Base-by-base conservation (phyloP, 1,140 invertebrate genomes). In the Bombus pyrosoma region DNA sequence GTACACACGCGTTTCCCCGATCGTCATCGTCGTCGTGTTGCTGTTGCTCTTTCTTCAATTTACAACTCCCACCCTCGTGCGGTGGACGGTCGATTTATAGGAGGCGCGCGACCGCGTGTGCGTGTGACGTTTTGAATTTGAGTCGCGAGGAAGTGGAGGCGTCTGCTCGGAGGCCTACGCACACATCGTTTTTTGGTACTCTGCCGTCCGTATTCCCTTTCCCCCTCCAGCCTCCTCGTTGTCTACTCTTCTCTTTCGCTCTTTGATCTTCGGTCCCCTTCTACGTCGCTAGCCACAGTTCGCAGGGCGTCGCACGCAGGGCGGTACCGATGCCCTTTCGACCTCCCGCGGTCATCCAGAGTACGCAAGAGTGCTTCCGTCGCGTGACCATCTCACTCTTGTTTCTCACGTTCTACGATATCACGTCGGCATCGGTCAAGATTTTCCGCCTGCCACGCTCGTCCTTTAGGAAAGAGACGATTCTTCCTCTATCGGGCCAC, bases 321-420 rank as follows among this genome's bases (percentile, higher is more conserved):
- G 92, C 92, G 92, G 93, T 90, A 92, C 90, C 93, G 90, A 92
- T 91, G 91, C 92, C 93, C 93, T 93, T 93, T 92, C 93, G 91
- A 93, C 92, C 92, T 93, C 89, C 86, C 90, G 77, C 86, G 89
- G 87, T 91, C 89, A 85, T 85, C 82, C 57, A 78, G 77, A 84
- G 77, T 68, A 72, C 66, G 72, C 85, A 84, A 85, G 74, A 87
- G 64, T 84, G 86, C 83, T 87, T 83, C 87, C 77, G 83, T 86
- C 79, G 83, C 72, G 75, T 57, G 79, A 69, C 66, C 34, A 64
- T 77, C 74, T 62, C 72, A n/a, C 37, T 80, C 47, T 72, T 64
- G 69, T 66, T 53, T 78, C 79, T 80, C 76, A 84, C 79, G 74
- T 85, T 59, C 43, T 28, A 6, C 59, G 5, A 12, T 41, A 47